Percentiles rank a stretch among this genome's conserved stretches.
These are phyloP conservation scores for Tigriopus californicus DNA, from an alignment of 2,888 invertebrate species.

Conservation along the genomic window DNA sequence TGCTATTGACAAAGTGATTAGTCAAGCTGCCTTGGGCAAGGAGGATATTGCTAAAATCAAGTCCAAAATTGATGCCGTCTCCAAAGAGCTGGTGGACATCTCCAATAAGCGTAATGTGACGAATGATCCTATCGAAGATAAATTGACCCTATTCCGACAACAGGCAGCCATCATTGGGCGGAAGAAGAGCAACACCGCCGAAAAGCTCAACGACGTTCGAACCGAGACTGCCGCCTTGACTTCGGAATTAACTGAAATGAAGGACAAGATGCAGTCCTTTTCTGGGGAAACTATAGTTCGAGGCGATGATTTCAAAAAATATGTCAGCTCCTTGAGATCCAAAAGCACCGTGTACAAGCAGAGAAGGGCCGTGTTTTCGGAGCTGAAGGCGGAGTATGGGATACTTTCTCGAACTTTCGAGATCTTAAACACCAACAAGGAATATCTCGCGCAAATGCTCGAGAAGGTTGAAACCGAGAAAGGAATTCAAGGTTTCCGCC, in stretches of 20 bases:
- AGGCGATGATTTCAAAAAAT: constrained; percentile 66
- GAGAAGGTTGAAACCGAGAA: constrained; percentile 29
- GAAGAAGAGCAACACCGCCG: constrained; percentile 55
- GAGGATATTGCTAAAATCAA: constrained; percentile 34
- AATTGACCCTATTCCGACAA: constrained; percentile 40
- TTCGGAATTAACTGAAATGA: constrained; percentile 36
- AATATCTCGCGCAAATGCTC: constrained; percentile 35
- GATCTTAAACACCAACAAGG: constrained; percentile 39
- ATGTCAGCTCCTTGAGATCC: constrained; percentile 56
- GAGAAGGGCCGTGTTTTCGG: constrained; percentile 52
- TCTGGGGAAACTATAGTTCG: constrained; percentile 48
- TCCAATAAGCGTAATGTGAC: constrained; percentile 26
- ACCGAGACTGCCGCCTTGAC: constrained; percentile 40
- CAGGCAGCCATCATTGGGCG: constrained; percentile 55
- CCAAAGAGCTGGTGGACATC: constrained; percentile 1
- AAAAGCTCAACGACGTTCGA: constrained; percentile 45
- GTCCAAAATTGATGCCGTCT: constrained; percentile 34
- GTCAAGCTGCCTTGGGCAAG: constrained; percentile 44
- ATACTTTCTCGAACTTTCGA: constrained; percentile 54
- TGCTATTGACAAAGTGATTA: constrained; percentile 46
- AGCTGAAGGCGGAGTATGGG: constrained; percentile 53
- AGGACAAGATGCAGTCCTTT: constrained; percentile 28
- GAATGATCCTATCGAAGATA: constrained; percentile 44
- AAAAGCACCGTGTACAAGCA: constrained; percentile 64
- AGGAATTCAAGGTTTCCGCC: constrained; percentile 31